phyloP scores from a whole-genome alignment of 1,140 invertebrate genomes.

The Semibalanus balanoides region DNA sequence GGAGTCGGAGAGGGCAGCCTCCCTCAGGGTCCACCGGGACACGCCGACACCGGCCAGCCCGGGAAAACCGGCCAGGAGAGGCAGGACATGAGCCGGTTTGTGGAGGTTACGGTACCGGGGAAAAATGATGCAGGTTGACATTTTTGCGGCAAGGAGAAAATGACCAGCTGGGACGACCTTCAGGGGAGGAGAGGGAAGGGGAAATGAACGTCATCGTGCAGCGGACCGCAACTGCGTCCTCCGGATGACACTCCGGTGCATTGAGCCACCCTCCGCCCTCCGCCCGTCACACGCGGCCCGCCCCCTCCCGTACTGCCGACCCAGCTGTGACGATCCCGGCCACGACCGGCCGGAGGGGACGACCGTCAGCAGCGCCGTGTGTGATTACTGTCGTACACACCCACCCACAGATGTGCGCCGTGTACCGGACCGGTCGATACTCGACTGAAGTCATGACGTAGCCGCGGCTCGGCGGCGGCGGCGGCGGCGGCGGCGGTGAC shows the following conservation, averaged over 20 bases:
- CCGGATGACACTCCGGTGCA: too few species aligned
- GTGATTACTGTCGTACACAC: neutral
- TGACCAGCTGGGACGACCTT: neutral
- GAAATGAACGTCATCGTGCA: neutral
- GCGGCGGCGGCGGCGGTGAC: too few species aligned
- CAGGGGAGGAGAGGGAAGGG: neutral
- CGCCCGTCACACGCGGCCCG: too few species aligned
- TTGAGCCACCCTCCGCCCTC: too few species aligned
- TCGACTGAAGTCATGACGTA: too few species aligned
- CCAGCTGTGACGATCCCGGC: neutral
- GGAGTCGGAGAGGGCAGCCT: neutral
- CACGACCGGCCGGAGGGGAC: too few species aligned
- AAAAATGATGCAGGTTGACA: neutral
- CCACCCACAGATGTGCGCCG: neutral
- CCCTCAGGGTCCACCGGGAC: neutral
- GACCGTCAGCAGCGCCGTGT: too few species aligned
- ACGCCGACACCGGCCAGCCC: too few species aligned
- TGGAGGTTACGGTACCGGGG: neutral
- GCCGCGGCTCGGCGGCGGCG: too few species aligned
- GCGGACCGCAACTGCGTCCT: too few species aligned
- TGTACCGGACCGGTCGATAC: neutral
- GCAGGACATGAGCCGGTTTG: neutral
- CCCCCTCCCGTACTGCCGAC: too few species aligned
- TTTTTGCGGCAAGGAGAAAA: neutral
- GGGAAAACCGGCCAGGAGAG: neutral